These are phyloP conservation scores for Cheilosia scutellata DNA, from an alignment of 2,888 invertebrate species.

Conservation along the genomic window DNA sequence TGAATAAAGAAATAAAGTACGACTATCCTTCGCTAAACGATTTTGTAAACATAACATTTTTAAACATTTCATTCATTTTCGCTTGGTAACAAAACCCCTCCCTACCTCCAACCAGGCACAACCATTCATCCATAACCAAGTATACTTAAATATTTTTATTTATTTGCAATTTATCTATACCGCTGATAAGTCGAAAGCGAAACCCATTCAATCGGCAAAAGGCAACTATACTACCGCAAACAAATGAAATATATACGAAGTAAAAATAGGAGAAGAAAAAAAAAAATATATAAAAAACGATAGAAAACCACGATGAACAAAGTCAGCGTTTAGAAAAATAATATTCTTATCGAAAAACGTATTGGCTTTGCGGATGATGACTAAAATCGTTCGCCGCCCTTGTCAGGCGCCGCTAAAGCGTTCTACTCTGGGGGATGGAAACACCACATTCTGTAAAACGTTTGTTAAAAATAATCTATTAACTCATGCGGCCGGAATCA, in stretches of 20 bases:
- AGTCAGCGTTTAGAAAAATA: slow-evolving; percentile 49
- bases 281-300: not conserved
- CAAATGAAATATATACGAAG: slow-evolving; percentile 37
- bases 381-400: slow-evolving; percentile 27
- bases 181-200: slow-evolving; percentile 58
- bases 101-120: not conserved
- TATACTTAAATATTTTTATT: slow-evolving; percentile 1
- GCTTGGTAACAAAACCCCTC: not conserved
- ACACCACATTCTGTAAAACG: slow-evolving; percentile 3
- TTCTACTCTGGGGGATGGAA: not conserved
- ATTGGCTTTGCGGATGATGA: slow-evolving; percentile 17
- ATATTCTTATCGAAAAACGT: slow-evolving; percentile 57
- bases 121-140: slow-evolving; percentile 31
- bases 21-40: not conserved
- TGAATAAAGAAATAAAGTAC: not conserved
- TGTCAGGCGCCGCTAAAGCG: slow-evolving; percentile 4
- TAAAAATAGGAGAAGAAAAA: not conserved
- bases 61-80: slow-evolving; percentile 42
- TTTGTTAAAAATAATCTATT: slow-evolving; percentile 58
- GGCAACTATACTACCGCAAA: slow-evolving; percentile 46
- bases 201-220: slow-evolving; percentile 50
- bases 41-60: slow-evolving; percentile 35
- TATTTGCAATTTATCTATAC: slow-evolving; percentile 38
- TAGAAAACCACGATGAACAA: slow-evolving; percentile 40
- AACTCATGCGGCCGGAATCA: slow-evolving; percentile 40